Conservation (phyloP, 2,797 vertebrate genomes). For the Gallirallus australis region DNA sequence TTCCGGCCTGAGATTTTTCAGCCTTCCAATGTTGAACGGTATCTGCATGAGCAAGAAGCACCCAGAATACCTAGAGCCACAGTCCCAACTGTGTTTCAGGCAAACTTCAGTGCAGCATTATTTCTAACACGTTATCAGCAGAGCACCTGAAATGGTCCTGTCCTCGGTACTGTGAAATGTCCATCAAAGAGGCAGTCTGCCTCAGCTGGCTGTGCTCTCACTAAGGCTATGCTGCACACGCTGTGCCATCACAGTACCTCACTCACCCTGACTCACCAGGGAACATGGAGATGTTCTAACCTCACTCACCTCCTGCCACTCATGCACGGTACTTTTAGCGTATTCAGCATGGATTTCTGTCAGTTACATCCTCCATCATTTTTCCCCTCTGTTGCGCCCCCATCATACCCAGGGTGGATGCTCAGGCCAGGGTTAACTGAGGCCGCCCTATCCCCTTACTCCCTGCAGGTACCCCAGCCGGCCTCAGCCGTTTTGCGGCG, state of each 20-base stretch:
- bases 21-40: neutral
- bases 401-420: rapidly evolving
- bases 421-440: rapidly evolving
- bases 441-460: rapidly evolving
- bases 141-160: neutral
- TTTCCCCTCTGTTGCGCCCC: rapidly evolving
- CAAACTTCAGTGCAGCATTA: neutral
- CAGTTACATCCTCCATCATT: neutral
- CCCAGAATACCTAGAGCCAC: neutral
- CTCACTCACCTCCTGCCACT: neutral
- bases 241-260: rapidly evolving
- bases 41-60: neutral
- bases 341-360: rapidly evolving
- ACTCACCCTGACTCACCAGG: neutral
- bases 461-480: rapidly evolving
- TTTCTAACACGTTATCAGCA: neutral
- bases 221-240: rapidly evolving
- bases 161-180: rapidly evolving
- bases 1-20: neutral
- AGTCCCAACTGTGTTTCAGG: neutral
- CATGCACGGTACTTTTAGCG: neutral
- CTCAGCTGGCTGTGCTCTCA: rapidly evolving
- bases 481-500: neutral
- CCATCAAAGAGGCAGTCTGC: rapidly evolving
- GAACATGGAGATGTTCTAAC: rapidly evolving